Conservation (phyloP, 2,797 vertebrate species). For the Caiman crocodilus region DNA sequence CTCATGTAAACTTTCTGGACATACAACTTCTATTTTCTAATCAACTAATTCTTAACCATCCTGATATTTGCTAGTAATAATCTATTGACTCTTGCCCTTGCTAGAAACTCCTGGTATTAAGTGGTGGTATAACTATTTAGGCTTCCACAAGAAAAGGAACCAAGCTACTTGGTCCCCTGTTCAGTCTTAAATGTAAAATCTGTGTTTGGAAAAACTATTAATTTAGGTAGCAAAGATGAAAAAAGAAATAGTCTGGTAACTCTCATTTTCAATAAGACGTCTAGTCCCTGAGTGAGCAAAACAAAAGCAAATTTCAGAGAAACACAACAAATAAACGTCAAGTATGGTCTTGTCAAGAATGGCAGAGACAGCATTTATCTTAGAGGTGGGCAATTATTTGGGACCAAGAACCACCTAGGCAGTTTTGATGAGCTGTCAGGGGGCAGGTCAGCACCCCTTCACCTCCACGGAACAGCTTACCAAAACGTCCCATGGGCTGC, state of each 20-base stretch:
- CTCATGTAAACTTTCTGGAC: background rate
- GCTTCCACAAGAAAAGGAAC: background rate
- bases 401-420: too few relatives aligned
- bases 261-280: background rate
- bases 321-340: background rate
- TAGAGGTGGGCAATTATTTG: too few relatives aligned
- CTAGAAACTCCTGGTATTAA: background rate
- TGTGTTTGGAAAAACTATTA: background rate
- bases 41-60: background rate
- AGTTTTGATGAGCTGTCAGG: too few relatives aligned
- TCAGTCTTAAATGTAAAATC: background rate
- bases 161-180: background rate
- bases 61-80: rapidly evolving
- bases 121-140: background rate
- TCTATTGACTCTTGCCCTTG: background rate
- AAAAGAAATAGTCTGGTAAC: background rate
- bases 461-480: too few relatives aligned
- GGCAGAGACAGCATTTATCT: background rate
- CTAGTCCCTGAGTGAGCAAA: background rate
- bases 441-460: too few relatives aligned
- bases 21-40: background rate
- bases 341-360: background rate
- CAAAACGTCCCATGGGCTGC: too few relatives aligned
- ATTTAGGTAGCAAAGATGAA: background rate
- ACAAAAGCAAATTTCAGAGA: background rate